phyloP scores from a whole-genome alignment of 2,888 invertebrate genomes.

The Uropetala carovei region DNA sequence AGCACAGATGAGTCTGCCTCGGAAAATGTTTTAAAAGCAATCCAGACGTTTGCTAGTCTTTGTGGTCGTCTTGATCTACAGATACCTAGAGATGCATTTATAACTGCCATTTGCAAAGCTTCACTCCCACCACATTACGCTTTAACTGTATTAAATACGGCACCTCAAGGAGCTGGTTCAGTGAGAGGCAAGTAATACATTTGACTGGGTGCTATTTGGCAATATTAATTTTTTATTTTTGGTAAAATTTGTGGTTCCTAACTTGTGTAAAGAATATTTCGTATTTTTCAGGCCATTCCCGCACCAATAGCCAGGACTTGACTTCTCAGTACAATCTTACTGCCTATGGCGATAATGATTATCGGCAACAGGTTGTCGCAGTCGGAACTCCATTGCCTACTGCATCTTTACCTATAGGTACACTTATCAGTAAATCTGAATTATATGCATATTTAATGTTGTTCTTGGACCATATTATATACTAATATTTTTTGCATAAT shows the following conservation, averaged over 20 bases:
- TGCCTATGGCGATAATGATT: slow-evolving; percentile 82
- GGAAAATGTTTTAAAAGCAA: slow-evolving; percentile 93
- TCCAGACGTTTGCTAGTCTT: slow-evolving; percentile 92
- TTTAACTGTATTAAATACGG: slow-evolving; percentile 87
- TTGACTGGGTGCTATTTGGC: slow-evolving; percentile 45
- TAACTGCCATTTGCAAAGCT: slow-evolving; percentile 96
- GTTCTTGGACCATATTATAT: background rate
- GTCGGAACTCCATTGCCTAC: slow-evolving; percentile 97
- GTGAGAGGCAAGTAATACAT: slow-evolving; percentile 65
- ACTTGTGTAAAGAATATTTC: slow-evolving; percentile 56
- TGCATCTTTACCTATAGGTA: slow-evolving; percentile 85
- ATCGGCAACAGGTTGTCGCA: slow-evolving; percentile 95
- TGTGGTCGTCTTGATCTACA: slow-evolving; percentile 89
- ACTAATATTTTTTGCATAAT: background rate
- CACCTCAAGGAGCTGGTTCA: slow-evolving; percentile 72
- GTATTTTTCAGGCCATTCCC: slow-evolving; percentile 74
- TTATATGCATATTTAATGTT: background rate
- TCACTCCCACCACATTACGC: slow-evolving; percentile 97
- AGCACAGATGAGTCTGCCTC: slow-evolving; percentile 94
- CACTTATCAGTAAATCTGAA: slow-evolving; percentile 53
- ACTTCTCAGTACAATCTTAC: slow-evolving; percentile 76
- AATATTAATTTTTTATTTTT: slow-evolving; percentile 33
- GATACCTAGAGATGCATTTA: slow-evolving; percentile 93
- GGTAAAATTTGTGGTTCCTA: slow-evolving; percentile 53
- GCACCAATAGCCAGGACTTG: slow-evolving; percentile 77